Percentiles rank a stretch among this genome's conserved stretches.
phyloP scores from a whole-genome alignment of 2,888 invertebrate species.

The Drosophila niveifrons region DNA sequence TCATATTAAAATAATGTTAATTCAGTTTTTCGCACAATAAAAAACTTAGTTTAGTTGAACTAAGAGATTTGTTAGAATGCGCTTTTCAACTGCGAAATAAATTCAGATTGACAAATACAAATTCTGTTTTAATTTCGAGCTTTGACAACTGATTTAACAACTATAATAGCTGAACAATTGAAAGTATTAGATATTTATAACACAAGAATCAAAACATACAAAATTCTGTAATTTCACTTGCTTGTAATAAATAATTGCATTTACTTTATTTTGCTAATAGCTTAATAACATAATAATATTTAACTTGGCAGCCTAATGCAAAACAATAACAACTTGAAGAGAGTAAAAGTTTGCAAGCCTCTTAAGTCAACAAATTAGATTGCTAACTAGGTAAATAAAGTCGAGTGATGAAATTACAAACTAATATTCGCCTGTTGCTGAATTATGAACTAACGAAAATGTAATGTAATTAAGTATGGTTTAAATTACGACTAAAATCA shows the following conservation, averaged over 20 bases:
- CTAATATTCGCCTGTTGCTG: conserved; percentile 49
- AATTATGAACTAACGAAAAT: conserved; percentile 16
- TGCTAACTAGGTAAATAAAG: conserved; percentile 2
- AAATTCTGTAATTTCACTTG: neutral
- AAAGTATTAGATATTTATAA: no score
- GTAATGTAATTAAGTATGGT: conserved; percentile 5
- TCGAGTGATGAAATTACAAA: neutral
- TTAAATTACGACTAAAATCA: conserved; percentile 62
- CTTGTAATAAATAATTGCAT: conserved; percentile 1
- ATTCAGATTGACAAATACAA: no score
- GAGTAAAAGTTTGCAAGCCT: neutral
- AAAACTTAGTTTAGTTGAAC: neutral
- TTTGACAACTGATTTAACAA: no score
- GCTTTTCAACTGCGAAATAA: no score
- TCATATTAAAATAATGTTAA: neutral
- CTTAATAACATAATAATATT: conserved; percentile 5
- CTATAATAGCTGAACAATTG: no score
- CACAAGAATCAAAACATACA: no score
- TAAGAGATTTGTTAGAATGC: neutral
- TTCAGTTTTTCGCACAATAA: neutral
- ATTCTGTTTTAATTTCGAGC: no score
- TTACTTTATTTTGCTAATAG: neutral
- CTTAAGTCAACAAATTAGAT: neutral
- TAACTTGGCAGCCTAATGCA: conserved; percentile 6
- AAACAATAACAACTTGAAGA: conserved; percentile 15